Conservation (phyloP, 2,888 invertebrate genomes). For the Sericinus montela region DNA sequence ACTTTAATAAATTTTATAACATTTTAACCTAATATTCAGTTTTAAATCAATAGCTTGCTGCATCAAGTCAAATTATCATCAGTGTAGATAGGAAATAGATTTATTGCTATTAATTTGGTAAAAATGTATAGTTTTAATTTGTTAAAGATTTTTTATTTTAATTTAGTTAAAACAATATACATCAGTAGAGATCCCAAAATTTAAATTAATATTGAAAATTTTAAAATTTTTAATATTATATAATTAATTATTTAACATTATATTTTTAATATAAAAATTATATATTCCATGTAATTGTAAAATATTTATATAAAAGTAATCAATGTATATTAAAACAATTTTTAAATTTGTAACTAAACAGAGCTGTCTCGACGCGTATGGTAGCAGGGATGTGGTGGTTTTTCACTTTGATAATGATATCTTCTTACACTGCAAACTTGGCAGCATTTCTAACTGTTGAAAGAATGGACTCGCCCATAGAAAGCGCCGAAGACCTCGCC, state of each 20-base stretch:
- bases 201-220: no score
- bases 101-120: conserved; percentile 21
- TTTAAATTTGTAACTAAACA: conserved; percentile 38
- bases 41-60: conserved; percentile 70
- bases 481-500: conserved; percentile 96
- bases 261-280: no score
- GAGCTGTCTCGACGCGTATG: conserved; percentile 93
- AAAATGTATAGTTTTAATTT: no score
- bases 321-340: no score
- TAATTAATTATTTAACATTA: no score
- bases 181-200: no score
- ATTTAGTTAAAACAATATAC: no score
- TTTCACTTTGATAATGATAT: conserved; percentile 96
- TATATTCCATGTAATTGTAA: no score
- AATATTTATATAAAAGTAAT: no score
- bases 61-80: conserved; percentile 59
- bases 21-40: conserved; percentile 26
- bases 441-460: conserved; percentile 96
- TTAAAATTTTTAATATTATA: no score
- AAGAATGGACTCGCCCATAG: conserved; percentile 96
- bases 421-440: conserved; percentile 96
- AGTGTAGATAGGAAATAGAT: background rate
- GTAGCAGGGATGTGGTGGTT: conserved; percentile 98
- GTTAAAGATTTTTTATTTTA: no score
- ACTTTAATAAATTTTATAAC: background rate